These are phyloP conservation scores for Riptortus pedestris DNA, from an alignment of 1,140 invertebrate species.

Conservation along the genomic window DNA sequence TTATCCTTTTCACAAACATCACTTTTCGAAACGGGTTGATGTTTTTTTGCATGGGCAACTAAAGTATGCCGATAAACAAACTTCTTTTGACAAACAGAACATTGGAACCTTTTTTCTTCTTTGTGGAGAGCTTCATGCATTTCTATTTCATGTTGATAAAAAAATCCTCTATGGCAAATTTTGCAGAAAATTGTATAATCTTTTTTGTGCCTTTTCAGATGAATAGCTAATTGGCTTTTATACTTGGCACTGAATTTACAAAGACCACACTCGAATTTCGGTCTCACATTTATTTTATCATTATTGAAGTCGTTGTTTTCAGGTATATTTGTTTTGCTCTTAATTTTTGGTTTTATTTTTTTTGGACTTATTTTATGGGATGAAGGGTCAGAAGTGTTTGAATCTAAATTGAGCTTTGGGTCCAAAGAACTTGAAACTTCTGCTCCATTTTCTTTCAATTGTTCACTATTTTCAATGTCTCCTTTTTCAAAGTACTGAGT, in stretches of 20 bases:
- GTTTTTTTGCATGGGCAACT: not conserved
- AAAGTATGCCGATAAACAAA: slow-evolving; percentile 5
- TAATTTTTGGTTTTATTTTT: too few species aligned
- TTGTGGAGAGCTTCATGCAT: not conserved
- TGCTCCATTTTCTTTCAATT: too few species aligned
- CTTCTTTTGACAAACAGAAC: not conserved
- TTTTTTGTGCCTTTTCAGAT: slow-evolving; percentile 7
- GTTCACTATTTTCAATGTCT: too few species aligned
- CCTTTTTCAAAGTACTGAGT: too few species aligned
- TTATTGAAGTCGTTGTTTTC: too few species aligned
- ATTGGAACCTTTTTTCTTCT: not conserved
- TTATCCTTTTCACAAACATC: too few species aligned
- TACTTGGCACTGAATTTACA: not conserved
- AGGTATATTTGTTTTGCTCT: too few species aligned
- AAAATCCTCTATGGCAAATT: slow-evolving; percentile 2
- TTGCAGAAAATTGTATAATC: slow-evolving; percentile 2
- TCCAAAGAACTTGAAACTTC: too few species aligned
- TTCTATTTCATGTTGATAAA: not conserved
- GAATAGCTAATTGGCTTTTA: not conserved
- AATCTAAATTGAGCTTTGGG: too few species aligned
- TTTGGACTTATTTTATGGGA: too few species aligned
- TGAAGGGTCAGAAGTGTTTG: too few species aligned
- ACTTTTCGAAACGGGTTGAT: not conserved
- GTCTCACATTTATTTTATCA: too few species aligned
- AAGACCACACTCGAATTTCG: not conserved